phyloP scores from a whole-genome alignment of 2,888 invertebrate genomes.

The Campopleginae sp. region DNA sequence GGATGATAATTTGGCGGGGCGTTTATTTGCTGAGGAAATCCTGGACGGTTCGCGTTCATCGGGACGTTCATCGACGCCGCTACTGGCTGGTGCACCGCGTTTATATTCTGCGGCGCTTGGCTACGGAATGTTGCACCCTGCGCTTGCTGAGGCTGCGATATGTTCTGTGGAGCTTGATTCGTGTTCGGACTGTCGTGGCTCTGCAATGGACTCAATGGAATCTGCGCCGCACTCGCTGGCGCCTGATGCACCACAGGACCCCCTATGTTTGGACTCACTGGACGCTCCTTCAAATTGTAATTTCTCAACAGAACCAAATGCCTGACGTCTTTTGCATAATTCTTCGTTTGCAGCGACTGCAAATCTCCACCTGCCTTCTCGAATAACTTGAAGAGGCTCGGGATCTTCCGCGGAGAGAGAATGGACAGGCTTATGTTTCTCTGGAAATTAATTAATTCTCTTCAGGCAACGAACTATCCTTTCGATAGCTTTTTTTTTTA shows the following conservation, averaged over 20 bases:
- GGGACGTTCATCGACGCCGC: conserved; percentile 76
- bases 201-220: conserved; percentile 86
- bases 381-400: conserved; percentile 93
- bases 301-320: conserved; percentile 89
- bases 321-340: conserved; percentile 95
- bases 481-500: neutral
- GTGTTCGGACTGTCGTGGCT: conserved; percentile 86
- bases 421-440: conserved; percentile 94
- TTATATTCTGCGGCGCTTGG: conserved; percentile 78
- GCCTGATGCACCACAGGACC: conserved; percentile 82
- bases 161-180: conserved; percentile 82
- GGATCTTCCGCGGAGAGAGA: conserved; percentile 94
- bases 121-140: conserved; percentile 84
- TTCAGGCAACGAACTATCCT: neutral
- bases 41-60: conserved; percentile 80
- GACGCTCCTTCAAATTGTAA: conserved; percentile 87
- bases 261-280: conserved; percentile 88
- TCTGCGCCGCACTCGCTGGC: conserved; percentile 80
- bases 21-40: conserved; percentile 82
- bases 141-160: conserved; percentile 80
- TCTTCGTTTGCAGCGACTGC: conserved; percentile 91
- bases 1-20: conserved; percentile 85
- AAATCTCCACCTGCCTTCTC: conserved; percentile 96
- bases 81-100: conserved; percentile 79
- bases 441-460: conserved; percentile 82